Evolutionary conservation across 2,888 invertebrate species (phyloP).

Genomic region (Ametastegia equiseti): DNA sequence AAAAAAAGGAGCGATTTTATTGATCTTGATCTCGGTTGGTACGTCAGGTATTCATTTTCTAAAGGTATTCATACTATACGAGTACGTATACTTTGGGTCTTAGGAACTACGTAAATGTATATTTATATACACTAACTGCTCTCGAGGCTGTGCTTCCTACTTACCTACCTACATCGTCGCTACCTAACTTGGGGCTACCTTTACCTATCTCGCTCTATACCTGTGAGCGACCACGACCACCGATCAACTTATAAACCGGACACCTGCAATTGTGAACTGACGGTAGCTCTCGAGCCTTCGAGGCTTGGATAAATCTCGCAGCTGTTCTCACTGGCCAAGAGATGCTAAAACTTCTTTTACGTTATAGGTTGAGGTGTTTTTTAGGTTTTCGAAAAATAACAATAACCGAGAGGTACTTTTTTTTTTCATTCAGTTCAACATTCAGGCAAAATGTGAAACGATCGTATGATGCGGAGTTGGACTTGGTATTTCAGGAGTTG

Average conservation of each 20-base stretch:
- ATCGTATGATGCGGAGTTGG: too few species aligned
- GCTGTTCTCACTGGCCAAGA: not conserved
- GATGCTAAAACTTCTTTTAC: not conserved
- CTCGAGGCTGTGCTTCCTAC: not conserved
- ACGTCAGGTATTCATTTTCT: slow-evolving; percentile 37
- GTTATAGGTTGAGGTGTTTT: not conserved
- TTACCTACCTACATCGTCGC: not conserved
- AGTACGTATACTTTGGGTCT: not conserved
- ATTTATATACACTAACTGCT: not conserved
- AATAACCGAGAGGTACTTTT: too few species aligned
- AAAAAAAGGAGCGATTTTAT: slow-evolving; percentile 13
- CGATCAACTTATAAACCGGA: slow-evolving; percentile 12
- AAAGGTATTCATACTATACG: not conserved
- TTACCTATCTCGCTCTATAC: not conserved
- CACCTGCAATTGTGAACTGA: slow-evolving; percentile 29
- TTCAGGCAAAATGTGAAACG: too few species aligned
- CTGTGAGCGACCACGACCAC: not conserved
- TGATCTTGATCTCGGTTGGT: slow-evolving; percentile 35
- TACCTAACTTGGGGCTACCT: not conserved
- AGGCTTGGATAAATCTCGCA: slow-evolving; percentile 9
- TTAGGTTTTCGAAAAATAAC: not conserved
- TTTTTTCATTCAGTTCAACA: too few species aligned
- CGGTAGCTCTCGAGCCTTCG: not conserved
- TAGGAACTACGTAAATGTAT: not conserved
- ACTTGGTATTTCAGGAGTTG: too few species aligned